These are phyloP conservation scores for Diachasmimorpha longicaudata DNA, from an alignment of 1,140 invertebrate genomes.

Conservation along the genomic window DNA sequence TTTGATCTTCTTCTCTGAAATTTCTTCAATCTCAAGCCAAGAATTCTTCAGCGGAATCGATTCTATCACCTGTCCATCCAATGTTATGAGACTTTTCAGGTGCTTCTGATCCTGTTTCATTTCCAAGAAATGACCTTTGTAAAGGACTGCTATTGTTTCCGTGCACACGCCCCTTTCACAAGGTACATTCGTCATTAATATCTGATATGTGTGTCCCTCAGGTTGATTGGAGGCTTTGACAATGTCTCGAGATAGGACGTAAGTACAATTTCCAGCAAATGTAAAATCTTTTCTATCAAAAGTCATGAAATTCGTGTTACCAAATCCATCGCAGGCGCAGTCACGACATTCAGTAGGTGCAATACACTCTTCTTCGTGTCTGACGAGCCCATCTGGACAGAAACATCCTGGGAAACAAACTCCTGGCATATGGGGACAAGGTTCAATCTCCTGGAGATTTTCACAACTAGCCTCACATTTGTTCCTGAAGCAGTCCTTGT, in stretches of 20 bases:
- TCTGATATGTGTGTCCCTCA: slow-evolving; percentile 70
- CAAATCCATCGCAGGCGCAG: slow-evolving; percentile 76
- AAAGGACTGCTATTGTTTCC: slow-evolving; percentile 69
- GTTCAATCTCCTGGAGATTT: slow-evolving; percentile 64
- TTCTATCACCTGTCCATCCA: slow-evolving; percentile 50
- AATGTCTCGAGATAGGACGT: slow-evolving; percentile 73
- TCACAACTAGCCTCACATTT: slow-evolving; percentile 77
- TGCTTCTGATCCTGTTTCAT: neutral
- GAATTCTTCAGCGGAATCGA: slow-evolving; percentile 47
- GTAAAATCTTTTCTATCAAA: slow-evolving; percentile 77
- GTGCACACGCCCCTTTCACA: slow-evolving; percentile 68
- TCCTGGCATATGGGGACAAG: slow-evolving; percentile 69
- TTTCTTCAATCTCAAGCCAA: slow-evolving; percentile 56
- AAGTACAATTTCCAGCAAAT: slow-evolving; percentile 80
- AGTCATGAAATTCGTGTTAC: slow-evolving; percentile 74
- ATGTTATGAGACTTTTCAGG: neutral
- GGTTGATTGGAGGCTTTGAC: slow-evolving; percentile 43
- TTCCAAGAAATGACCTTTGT: slow-evolving; percentile 54
- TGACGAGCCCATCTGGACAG: slow-evolving; percentile 78
- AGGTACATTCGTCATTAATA: slow-evolving; percentile 67
- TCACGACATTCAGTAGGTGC: slow-evolving; percentile 75
- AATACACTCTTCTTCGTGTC: slow-evolving; percentile 73
- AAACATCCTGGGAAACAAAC: slow-evolving; percentile 83
- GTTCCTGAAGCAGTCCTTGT: slow-evolving; percentile 75
- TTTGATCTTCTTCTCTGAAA: slow-evolving; percentile 50